A percentile compares a stretch with the other conserved stretches of the same genome.
These are phyloP conservation scores for Cottoperca gobio DNA, from an alignment of 2,797 vertebrate genomes.

Conservation along the genomic window DNA sequence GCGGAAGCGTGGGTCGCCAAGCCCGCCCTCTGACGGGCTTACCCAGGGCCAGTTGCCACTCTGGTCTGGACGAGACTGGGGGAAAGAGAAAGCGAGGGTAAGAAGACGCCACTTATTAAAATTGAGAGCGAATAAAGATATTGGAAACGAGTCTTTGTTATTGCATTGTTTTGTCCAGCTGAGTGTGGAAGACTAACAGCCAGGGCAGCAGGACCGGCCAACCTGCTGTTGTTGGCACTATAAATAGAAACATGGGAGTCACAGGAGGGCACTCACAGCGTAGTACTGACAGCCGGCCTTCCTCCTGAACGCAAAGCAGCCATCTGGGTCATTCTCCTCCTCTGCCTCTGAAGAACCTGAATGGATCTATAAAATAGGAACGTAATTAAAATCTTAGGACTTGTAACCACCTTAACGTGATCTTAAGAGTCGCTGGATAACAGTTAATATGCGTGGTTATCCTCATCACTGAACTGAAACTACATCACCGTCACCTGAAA, in stretches of 20 bases:
- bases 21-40: slow-evolving; percentile 90
- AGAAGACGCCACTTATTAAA: not conserved
- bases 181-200: slow-evolving; percentile 36
- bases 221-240: slow-evolving; percentile 56
- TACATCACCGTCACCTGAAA: not conserved
- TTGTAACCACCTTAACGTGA: too few relatives aligned
- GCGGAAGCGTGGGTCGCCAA: slow-evolving; percentile 91
- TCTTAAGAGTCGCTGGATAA: too few relatives aligned
- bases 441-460: too few relatives aligned
- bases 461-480: not conserved
- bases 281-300: slow-evolving; percentile 99
- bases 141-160: not conserved
- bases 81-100: not conserved
- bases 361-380: slow-evolving; percentile 85
- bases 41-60: slow-evolving; percentile 95
- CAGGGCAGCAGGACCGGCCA: slow-evolving; percentile 48
- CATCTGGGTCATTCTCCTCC: slow-evolving; percentile 98
- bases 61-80: slow-evolving; percentile 91
- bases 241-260: slow-evolving; percentile 70
- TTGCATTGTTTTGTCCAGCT: slow-evolving; percentile 47
- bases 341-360: slow-evolving; percentile 98
- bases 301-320: slow-evolving; percentile 96
- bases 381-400: not conserved
- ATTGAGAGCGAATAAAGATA: slow-evolving; percentile 9
- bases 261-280: slow-evolving; percentile 89